These are phyloP conservation scores for Formicarius rufipectus DNA, from an alignment of 2,113 vertebrate genomes.

Conservation along the genomic window DNA sequence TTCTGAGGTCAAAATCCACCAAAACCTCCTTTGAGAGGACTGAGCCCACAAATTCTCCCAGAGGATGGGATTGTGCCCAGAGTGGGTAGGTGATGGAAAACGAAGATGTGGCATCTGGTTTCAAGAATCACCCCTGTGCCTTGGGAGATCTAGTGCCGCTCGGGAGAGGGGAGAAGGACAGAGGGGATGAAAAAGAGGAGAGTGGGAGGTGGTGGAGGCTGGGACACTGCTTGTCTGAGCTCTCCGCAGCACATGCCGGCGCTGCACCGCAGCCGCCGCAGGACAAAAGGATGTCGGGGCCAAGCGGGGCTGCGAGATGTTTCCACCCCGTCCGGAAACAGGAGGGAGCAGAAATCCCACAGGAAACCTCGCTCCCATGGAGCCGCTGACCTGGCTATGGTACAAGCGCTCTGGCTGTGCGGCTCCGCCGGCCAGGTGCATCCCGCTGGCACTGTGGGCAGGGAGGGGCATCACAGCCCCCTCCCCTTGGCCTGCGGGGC, in stretches of 20 bases:
- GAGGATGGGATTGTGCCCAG: neutral
- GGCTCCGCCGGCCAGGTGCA: neutral
- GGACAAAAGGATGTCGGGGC: neutral
- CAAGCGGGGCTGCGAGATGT: neutral
- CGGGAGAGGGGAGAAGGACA: neutral
- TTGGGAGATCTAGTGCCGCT: neutral
- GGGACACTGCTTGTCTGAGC: neutral
- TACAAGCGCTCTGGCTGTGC: neutral
- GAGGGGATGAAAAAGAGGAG: neutral
- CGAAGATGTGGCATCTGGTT: fast-evolving
- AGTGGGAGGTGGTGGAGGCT: neutral
- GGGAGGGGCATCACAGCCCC: neutral
- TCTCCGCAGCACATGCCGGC: fast-evolving
- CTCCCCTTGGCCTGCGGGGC: neutral
- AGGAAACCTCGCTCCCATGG: conserved; percentile 24
- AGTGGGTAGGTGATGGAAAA: neutral
- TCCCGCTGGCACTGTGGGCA: neutral
- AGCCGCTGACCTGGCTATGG: neutral
- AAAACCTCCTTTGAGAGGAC: neutral
- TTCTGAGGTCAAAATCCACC: neutral
- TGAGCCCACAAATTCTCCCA: neutral
- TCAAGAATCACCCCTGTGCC: neutral
- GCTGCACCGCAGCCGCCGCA: neutral
- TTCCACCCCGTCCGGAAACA: conserved; percentile 22
- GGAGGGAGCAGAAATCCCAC: conserved; percentile 45